Evolutionary conservation across 2,888 invertebrate genomes (phyloP).

Genomic region (Caenorhabditis japonica): DNA sequence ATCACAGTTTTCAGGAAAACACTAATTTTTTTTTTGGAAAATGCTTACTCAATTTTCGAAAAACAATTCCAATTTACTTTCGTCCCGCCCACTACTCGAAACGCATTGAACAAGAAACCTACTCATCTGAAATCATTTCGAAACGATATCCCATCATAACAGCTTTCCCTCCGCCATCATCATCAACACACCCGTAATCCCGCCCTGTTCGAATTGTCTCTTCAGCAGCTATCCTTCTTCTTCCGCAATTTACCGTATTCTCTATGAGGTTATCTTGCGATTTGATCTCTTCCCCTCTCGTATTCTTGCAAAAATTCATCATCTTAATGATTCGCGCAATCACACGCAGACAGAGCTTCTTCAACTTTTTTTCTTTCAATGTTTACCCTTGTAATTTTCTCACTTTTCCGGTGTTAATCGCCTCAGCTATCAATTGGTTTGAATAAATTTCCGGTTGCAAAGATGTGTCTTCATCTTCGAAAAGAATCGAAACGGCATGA

Average conservation of each 20-base stretch:
- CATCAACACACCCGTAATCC: conserved; percentile 28
- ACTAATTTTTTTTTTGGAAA: too few relatives aligned
- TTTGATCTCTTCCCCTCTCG: conserved; percentile 14
- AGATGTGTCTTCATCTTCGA: too few relatives aligned
- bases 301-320: conserved; percentile 12
- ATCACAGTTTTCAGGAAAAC: too few relatives aligned
- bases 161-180: conserved; percentile 33
- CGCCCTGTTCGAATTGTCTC: conserved; percentile 20
- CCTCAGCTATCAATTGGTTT: background rate
- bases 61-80: too few relatives aligned
- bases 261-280: conserved; percentile 19
- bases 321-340: conserved; percentile 31
- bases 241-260: conserved; percentile 24
- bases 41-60: too few relatives aligned
- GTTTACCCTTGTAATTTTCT: background rate
- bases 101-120: too few relatives aligned
- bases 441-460: too few relatives aligned
- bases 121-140: too few relatives aligned
- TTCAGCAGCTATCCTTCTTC: conserved; percentile 27
- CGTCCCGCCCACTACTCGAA: too few relatives aligned
- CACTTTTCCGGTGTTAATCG: background rate
- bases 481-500: conserved; percentile 44
- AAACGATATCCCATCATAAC: conserved; percentile 16
- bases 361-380: background rate
- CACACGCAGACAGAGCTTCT: background rate